phyloP scores from a whole-genome alignment of 2,797 vertebrate genomes.

The Silurus lanzhouensis region DNA sequence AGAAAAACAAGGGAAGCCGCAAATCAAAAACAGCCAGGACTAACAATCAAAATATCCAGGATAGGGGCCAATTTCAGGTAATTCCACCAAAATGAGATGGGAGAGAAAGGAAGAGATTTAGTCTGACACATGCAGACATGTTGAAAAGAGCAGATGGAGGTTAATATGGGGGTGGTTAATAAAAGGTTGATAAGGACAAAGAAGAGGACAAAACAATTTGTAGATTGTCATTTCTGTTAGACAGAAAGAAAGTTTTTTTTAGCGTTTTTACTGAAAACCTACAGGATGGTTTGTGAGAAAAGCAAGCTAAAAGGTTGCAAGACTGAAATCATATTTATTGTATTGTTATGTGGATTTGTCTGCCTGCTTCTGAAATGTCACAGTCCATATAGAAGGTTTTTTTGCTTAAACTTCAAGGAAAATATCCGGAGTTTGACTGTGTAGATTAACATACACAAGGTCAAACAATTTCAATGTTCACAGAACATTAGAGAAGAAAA shows the following conservation, averaged over 20 bases:
- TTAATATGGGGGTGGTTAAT: conserved; percentile 43
- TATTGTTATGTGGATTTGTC: conserved; percentile 19
- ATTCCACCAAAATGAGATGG: conserved; percentile 52
- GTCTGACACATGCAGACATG: conserved; percentile 47
- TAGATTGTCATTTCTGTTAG: conserved; percentile 21
- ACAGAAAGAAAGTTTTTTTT: conserved; percentile 5
- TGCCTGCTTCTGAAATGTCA: conserved; percentile 27
- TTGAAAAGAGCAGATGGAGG: conserved; percentile 45
- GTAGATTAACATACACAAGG: not conserved
- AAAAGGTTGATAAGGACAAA: conserved; percentile 36
- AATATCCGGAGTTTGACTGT: not conserved
- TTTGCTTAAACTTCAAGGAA: not conserved
- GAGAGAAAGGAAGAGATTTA: conserved; percentile 41
- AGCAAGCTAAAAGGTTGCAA: conserved; percentile 11
- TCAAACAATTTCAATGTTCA: conserved; percentile 4
- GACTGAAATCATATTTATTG: conserved; percentile 24
- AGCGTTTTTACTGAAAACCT: not conserved
- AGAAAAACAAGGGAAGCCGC: conserved; percentile 20
- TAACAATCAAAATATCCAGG: conserved; percentile 46
- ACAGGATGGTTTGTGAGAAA: conserved; percentile 20
- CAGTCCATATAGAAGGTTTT: not conserved
- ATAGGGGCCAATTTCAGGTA: conserved; percentile 51
- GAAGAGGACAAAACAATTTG: conserved; percentile 40
- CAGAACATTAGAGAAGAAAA: too few relatives aligned
- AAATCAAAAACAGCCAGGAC: not conserved